Percentiles rank a stretch among this genome's conserved stretches.
These are phyloP conservation scores for Tetragonula clypearis DNA, from an alignment of 1,140 invertebrate species.

Conservation along the genomic window DNA sequence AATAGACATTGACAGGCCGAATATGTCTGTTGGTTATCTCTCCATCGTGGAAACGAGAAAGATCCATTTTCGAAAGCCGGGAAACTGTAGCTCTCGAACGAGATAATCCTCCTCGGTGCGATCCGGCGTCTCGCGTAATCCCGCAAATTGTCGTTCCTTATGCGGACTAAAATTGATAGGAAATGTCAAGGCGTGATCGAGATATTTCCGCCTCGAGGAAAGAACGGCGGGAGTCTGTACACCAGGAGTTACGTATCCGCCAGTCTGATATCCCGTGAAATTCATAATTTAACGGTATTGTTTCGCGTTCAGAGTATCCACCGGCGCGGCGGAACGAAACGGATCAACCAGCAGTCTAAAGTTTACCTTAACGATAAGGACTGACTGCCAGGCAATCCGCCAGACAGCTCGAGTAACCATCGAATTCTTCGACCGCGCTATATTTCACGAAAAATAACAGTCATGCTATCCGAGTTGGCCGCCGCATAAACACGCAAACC, in stretches of 20 bases:
- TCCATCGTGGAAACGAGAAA: not conserved
- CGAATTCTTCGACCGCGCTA: not conserved
- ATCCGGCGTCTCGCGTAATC: not conserved
- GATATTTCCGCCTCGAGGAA: not conserved
- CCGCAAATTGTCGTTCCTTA: not conserved
- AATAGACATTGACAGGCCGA: not conserved
- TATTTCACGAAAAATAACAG: slow-evolving; percentile 53
- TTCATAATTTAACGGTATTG: not conserved
- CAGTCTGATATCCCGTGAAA: not conserved
- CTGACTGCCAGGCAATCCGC: slow-evolving; percentile 14
- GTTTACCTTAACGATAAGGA: slow-evolving; percentile 35
- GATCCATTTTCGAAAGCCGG: not conserved
- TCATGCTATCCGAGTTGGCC: slow-evolving; percentile 66
- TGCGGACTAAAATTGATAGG: not conserved
- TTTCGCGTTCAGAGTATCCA: slow-evolving; percentile 15
- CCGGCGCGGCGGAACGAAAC: not conserved
- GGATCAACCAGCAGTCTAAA: not conserved
- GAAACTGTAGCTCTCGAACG: not conserved
- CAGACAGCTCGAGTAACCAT: slow-evolving; percentile 27
- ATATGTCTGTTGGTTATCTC: not conserved
- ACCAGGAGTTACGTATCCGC: not conserved
- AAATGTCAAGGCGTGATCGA: not conserved
- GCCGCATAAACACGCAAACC: slow-evolving; percentile 72
- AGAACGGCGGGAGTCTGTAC: no score
- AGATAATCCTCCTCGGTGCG: not conserved